These are phyloP conservation scores for Zapus hudsonius DNA, from an alignment of 2,113 vertebrate genomes.

Conservation along the genomic window DNA sequence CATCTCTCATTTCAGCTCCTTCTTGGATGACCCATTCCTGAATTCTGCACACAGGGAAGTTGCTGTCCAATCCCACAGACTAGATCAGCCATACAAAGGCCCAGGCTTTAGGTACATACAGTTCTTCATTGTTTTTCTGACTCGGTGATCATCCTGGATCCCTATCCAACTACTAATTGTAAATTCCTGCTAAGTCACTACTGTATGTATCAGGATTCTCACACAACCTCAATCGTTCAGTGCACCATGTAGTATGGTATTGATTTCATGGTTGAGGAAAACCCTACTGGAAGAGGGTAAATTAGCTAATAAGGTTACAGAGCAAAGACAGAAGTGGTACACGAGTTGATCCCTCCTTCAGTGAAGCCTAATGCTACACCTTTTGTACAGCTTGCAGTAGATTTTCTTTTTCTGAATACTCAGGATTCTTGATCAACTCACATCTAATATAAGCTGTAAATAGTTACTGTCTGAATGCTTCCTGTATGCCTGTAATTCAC, in stretches of 20 bases:
- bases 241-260: not conserved
- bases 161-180: not conserved
- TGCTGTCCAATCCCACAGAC: not conserved
- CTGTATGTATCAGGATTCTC: not conserved
- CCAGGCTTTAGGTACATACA: not conserved
- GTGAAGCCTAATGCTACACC: not conserved
- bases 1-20: not conserved
- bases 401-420: not conserved
- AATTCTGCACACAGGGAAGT: not conserved
- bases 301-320: not conserved
- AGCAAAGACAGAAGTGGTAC: not conserved
- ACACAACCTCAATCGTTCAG: not conserved
- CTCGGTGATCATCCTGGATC: not conserved
- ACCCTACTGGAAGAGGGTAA: not conserved
- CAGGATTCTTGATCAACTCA: not conserved
- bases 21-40: not conserved
- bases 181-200: not conserved
- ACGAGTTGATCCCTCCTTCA: not conserved
- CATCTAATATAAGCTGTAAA: not conserved
- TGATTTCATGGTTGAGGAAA: constrained; percentile 4
- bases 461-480: not conserved
- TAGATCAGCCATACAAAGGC: not conserved
- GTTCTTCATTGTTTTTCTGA: not conserved
- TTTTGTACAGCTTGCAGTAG: not conserved
- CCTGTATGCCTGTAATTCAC: not conserved